Evolutionary conservation across 2,888 invertebrate genomes (phyloP), one percentile per base, ranked within the genome.

Genomic region (Xestia ashworthii): DNA sequence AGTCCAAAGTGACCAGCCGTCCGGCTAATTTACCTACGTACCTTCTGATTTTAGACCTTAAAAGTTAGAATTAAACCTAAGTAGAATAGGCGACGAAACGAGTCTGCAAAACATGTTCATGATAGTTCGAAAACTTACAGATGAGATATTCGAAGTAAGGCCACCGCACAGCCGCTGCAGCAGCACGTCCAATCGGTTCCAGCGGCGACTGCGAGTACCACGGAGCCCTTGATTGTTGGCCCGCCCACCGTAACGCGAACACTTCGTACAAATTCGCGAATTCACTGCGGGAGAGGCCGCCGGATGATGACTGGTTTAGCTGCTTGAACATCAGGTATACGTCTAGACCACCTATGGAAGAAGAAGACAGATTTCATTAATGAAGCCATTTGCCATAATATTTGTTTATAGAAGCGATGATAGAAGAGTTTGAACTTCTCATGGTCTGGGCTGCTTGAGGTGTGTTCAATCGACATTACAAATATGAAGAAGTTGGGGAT

Each of bases 241-340:
- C 96, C 86, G 98, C 97, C 99, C 99, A 99, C 82, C 97, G 97
- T 71, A 98, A 95, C 82, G 98, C 97, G 71, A 97, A 97, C 73
- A 98, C 97, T 84, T 98, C 98, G 89, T 95, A 96, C 78, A 96
- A 76, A 88, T 93, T 93, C 8, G 94, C 93, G 94, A 99, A 99
- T 94, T 99, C 98, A 32, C 98, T 97, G 74, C 98, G 95, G 16
- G 97, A 97, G 50, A 99, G 94, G 3, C 97, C 96, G 5, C 98
- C 98, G 12, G 97, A 97, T 8, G 97, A 97, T 0, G 98, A 97
- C 55, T 96, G 95, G 93, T 99, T 98, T 85, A 99, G 95, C 80
- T 98, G 98, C 92, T 98, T 98, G 95, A 98, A 99, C 97, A 98
- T 98, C 84, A 99, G 95, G 89, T 98, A 97, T 12, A 98, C 97